These are phyloP conservation scores for Tipula vernalis DNA, from an alignment of 2,888 invertebrate species.

Conservation along the genomic window DNA sequence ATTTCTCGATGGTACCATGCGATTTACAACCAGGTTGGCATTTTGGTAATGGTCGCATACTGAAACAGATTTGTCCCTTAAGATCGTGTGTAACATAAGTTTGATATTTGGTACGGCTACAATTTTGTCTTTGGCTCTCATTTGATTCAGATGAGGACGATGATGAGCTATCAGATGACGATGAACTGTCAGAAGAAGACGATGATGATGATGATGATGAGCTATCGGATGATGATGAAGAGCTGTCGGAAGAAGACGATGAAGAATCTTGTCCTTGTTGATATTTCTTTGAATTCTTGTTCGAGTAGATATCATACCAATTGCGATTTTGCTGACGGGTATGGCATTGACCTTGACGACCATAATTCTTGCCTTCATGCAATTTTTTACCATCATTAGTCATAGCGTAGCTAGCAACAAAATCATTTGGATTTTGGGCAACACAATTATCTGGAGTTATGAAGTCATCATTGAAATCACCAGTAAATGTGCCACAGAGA, in stretches of 20 bases:
- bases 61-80: constrained; percentile 47
- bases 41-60: constrained; percentile 39
- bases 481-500: constrained; percentile 52
- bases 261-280: background rate
- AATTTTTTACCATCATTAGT: background rate
- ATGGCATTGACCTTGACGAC: background rate
- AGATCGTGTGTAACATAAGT: constrained; percentile 40
- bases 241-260: background rate
- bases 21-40: constrained; percentile 42
- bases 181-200: constrained; percentile 15
- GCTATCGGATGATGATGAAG: background rate
- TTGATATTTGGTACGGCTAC: constrained; percentile 28
- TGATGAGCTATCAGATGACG: constrained; percentile 13
- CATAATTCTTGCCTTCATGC: background rate
- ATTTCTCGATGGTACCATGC: constrained; percentile 35
- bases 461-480: constrained; percentile 46
- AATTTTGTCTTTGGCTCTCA: background rate
- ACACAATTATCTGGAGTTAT: constrained; percentile 43
- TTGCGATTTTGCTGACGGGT: constrained; percentile 22
- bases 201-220: background rate
- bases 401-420: background rate
- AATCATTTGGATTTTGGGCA: constrained; percentile 29
- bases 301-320: background rate
- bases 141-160: constrained; percentile 14
- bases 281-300: constrained; percentile 11